These are phyloP conservation scores for Panthera leo DNA, from an alignment of 2,113 vertebrate species.

Conservation along the genomic window DNA sequence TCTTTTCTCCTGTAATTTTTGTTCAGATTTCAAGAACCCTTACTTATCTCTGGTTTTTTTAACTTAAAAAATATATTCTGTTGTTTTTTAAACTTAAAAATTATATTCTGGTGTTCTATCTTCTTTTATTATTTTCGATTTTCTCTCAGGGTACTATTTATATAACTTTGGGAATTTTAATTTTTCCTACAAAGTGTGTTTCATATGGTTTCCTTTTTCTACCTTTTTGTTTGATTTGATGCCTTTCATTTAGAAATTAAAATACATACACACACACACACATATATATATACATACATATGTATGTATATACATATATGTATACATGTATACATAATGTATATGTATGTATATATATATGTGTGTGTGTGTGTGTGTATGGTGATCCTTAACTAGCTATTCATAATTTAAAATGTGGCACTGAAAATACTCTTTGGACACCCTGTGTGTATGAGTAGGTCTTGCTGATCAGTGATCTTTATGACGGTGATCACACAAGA, in stretches of 20 bases:
- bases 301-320: not conserved
- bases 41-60: not conserved
- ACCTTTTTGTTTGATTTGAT: not conserved
- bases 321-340: too few species aligned
- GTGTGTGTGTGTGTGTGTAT: not conserved
- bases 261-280: not conserved
- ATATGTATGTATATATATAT: too few species aligned
- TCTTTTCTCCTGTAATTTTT: not conserved
- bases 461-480: not conserved
- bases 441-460: not conserved
- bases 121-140: not conserved
- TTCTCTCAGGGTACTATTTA: not conserved
- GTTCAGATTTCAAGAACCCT: not conserved
- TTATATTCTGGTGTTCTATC: not conserved
- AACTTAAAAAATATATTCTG: not conserved
- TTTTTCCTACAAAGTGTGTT: not conserved
- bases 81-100: not conserved
- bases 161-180: not conserved
- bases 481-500: too few species aligned
- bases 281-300: not conserved
- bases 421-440: not conserved
- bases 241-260: not conserved
- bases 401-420: not conserved
- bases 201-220: not conserved
- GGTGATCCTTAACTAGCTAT: not conserved